Base-by-base conservation (phyloP, 1,140 invertebrate genomes). In the Drosophila sp. region DNA sequence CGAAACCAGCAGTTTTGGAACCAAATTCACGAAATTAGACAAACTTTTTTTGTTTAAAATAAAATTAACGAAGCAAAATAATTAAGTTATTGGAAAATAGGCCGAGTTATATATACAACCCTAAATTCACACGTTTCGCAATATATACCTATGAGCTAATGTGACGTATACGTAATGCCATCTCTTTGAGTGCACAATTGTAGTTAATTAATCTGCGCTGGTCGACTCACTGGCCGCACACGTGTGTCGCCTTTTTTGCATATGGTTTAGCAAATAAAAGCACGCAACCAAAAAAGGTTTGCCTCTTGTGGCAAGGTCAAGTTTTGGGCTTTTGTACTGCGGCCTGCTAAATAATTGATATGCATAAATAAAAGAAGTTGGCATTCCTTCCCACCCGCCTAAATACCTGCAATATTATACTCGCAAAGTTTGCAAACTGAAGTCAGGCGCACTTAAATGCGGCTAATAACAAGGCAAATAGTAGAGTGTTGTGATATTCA, bases 381-480 rank as follows among this genome's bases (percentile, higher is more conserved):
- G 16, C 27, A 16, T 43, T 36, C 13, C 13, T 8, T 25, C n/a
- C 41, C 11, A 21, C 41, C 43, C 45, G 59, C 59, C 59, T 29
- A 29, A 63, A 63, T 41, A 21, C 51, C 36, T 61, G 43, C 58
- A 61, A 45, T 43, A n/a, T 6, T 40, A 40, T 4, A 14, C 13
- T 51, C n/a, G 41, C 25, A 61, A n/a, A 50, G 54, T 48, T 46
- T 16, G 25, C 43, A 58, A 45, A 54, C 21, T 54, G 21, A 32
- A 40, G 50, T 48, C 38, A 50, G 18, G 11, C 43, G 29, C 29
- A 59, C 41, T 59, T 59, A 34, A 32, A 58, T 59, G 54, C 41
- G 76, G 64, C 72, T 78, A 79, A 66, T 61, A 72, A 57, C 51
- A 61, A 34, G 58, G 38, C 62, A 64, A 79, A 72, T 77, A 38